Conservation (phyloP, 2,797 vertebrate genomes). For the Graptemys geographica region DNA sequence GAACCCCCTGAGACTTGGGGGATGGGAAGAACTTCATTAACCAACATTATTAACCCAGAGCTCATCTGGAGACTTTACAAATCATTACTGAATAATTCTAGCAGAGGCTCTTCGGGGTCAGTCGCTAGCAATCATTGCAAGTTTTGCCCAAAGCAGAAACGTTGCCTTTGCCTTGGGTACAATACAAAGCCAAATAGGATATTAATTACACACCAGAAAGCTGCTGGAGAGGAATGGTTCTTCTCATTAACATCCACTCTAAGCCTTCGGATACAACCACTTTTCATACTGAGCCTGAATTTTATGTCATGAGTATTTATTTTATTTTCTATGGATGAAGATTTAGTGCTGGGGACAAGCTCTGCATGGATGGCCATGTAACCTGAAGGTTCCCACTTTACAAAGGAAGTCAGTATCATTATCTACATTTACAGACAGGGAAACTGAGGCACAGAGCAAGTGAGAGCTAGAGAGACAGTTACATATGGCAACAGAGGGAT, state of each 20-base stretch:
- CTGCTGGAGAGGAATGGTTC: neutral
- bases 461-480: neutral
- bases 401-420: no score
- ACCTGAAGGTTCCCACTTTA: neutral
- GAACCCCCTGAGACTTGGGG: neutral
- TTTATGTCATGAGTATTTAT: neutral
- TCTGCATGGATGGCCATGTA: neutral
- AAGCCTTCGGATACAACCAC: neutral
- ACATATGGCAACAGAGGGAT: no score
- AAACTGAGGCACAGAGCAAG: no score
- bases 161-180: neutral
- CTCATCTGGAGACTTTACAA: neutral
- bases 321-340: neutral
- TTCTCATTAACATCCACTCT: neutral
- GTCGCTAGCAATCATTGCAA: neutral
- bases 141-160: neutral
- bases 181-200: neutral
- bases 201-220: slow-evolving; percentile 5
- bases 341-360: neutral
- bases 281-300: neutral
- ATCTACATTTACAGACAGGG: neutral
- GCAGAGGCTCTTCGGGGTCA: neutral
- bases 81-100: neutral
- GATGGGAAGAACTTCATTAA: neutral
- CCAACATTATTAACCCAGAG: neutral